Conservation (phyloP, 2,888 invertebrate species). For the Agrochola lota region DNA sequence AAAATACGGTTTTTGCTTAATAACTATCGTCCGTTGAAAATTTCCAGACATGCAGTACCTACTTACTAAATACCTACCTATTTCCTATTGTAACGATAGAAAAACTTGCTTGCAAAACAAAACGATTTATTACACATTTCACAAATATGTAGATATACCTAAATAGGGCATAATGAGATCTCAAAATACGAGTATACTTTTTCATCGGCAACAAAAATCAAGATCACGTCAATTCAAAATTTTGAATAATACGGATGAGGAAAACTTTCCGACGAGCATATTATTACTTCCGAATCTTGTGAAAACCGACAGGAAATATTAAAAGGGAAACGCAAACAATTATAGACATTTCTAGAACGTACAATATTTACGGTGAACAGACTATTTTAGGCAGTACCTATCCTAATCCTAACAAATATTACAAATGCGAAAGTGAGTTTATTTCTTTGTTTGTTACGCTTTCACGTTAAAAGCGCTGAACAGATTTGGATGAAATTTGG, state of each 20-base stretch:
- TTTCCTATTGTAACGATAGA: neutral
- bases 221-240: conserved; percentile 27
- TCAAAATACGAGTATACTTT: conserved; percentile 1
- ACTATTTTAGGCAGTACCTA: neutral
- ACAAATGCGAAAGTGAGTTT: too few species aligned
- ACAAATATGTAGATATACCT: neutral
- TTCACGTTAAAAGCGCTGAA: too few species aligned
- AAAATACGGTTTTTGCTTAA: neutral
- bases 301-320: conserved; percentile 10
- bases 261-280: neutral
- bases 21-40: neutral
- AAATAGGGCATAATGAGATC: neutral
- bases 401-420: neutral
- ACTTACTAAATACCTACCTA: neutral
- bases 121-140: neutral
- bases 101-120: neutral
- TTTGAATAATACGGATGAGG: neutral
- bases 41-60: too few species aligned
- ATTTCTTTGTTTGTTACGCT: too few species aligned
- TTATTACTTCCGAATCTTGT: conserved; percentile 14
- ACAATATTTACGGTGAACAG: neutral
- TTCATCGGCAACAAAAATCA: conserved; percentile 16
- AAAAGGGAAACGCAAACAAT: conserved; percentile 4
- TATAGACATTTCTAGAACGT: neutral
- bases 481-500: too few species aligned